Evolutionary conservation across 2,888 invertebrate species (phyloP), one percentile per base, ranked within the genome.

Genomic region (Celastrina argiolus): DNA sequence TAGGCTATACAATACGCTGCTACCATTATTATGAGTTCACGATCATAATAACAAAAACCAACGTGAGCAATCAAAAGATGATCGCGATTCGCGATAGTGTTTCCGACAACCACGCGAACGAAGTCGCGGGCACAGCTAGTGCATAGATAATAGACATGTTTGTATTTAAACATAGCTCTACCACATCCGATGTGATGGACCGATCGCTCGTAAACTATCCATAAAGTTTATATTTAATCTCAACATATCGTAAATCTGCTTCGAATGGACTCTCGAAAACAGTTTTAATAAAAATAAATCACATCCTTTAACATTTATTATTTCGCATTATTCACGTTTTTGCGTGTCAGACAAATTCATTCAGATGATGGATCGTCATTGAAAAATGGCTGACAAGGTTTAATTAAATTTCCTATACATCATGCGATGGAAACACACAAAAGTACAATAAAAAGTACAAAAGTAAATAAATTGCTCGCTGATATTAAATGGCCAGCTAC

Each of bases 161-260:
- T 6, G 14, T 58, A 58, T 18, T 12, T 10, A 59, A 16, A 34
- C 4, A 51, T 12, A 51, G 22, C 22, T 18, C 8, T 16, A 45
- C 18, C 10, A 18, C 45, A 45, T 10, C 12, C 22, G 22, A 51
- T 51, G 22, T 26, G 51, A 51, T 51, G 22, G 51, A 51, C 22
- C 22, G 51, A 51, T 51, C 22, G 14, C 12, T 51, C 51, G 22
- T 51, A 51, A 51, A 51, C 22, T 51, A 22, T 51, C 51, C 14
- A 51, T 51, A 22, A 51, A 51, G 12, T 51, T 51, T 51, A 51
- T 51, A 22, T 51, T 51, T 51, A 51, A 51, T 22, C 51, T 26
- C 51, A 4, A 51, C 51, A 12, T 51, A 22, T 51, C 51, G 51
- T 51, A 51, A 51, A 51, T 51, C 22, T 22, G 51, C 51, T 26